Conservation (phyloP, 2,113 vertebrate species). For the Corythornis vintsioides region DNA sequence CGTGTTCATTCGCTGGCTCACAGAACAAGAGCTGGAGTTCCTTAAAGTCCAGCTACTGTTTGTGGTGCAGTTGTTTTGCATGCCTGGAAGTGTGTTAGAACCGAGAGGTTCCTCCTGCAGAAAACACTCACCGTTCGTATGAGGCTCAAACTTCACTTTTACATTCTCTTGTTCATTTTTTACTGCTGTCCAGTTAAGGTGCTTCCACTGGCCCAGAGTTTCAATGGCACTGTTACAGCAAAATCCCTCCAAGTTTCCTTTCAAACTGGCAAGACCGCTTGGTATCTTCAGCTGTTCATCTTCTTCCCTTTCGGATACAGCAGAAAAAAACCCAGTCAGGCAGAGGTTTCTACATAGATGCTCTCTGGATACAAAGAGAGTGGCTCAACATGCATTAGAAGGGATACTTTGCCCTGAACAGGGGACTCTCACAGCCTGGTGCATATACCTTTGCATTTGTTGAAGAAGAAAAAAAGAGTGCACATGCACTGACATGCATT, state of each 20-base stretch:
- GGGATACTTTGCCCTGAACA: not conserved
- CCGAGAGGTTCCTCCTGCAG: constrained; percentile 73
- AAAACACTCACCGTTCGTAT: constrained; percentile 69
- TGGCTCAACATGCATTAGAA: not conserved
- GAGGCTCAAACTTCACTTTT: constrained; percentile 75
- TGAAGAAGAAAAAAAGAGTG: not conserved
- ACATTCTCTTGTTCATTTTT: constrained; percentile 74
- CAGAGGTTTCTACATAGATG: not conserved
- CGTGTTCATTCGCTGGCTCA: constrained; percentile 66
- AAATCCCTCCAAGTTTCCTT: constrained; percentile 74
- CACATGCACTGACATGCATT: not conserved
- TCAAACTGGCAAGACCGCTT: constrained; percentile 57
- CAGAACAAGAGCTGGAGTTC: constrained; percentile 55
- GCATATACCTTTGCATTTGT: not conserved
- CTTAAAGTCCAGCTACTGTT: constrained; percentile 73
- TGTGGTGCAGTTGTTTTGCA: constrained; percentile 73
- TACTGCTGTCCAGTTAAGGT: constrained; percentile 80
- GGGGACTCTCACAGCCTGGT: accelerated
- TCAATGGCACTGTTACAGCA: constrained; percentile 74
- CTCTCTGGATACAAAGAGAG: not conserved
- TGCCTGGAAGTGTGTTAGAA: constrained; percentile 73
- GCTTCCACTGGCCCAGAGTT: constrained; percentile 69
- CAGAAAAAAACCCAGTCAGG: not conserved
- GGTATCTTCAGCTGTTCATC: constrained; percentile 68
- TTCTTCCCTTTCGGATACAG: constrained; percentile 64